Evolutionary conservation across 2,797 vertebrate species (phyloP), one percentile per base, ranked within the genome.

Genomic region (Erethizon dorsatum): DNA sequence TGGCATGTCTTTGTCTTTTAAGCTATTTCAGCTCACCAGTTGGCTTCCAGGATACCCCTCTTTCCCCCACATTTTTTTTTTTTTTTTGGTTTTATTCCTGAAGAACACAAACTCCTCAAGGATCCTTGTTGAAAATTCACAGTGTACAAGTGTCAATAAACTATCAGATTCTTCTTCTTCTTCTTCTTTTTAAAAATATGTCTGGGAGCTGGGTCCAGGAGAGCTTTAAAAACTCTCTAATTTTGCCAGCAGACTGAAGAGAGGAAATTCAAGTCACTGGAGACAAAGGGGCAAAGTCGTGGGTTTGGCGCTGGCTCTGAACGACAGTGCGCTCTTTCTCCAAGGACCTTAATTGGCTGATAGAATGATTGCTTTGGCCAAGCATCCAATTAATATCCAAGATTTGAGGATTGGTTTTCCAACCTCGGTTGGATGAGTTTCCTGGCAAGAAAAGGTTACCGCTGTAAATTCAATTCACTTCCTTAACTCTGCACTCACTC

Each of bases 301-400:
- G 79, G 93, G 84, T 95, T 96, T 98, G 97, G 93, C 73, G n/a
- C 91, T 97, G 98, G 98, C 97, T 97, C 89, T n/a, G 41, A 6
- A 82, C 95, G 97, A 94, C 88, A 97, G 73, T n/a, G 28, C 24
- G 96, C 78, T 95, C 73, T 93, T 80, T 56, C 89, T 98, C 96
- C 97, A 97, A 97, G 77, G 96, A 57, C 95, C 31, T 11, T 88
- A 97, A 97, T 95, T 97, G 96, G 97, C 97, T 89, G 95, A 97
- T 94, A 96, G 96, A 96, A 73, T 96, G 97, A 98, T 95, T 94
- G 96, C 86, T 75, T 95, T 97, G 92, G 96, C 96, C 96, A 91
- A 96, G 88, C 75, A 91, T 94, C 95, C 91, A 97, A 97, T 97
- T 98, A 98, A 96, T 95, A 97, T 92, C 86, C 82, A 96, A 86